Evolutionary conservation across 1,140 invertebrate genomes (phyloP).

Genomic region (Nasonia vitripennis): DNA sequence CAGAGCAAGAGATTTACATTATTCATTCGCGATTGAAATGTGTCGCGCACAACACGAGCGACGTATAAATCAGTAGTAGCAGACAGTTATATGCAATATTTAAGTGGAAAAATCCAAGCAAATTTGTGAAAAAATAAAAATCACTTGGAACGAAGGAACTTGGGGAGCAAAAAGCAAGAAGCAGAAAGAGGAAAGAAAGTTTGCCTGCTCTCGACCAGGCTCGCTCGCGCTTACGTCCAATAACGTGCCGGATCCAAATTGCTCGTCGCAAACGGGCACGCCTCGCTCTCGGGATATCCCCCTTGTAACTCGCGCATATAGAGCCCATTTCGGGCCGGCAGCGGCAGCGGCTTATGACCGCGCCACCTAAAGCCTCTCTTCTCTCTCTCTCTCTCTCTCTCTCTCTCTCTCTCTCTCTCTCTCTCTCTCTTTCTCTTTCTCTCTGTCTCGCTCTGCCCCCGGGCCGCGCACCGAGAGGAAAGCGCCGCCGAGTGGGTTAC

Average conservation of each 20-base stretch:
- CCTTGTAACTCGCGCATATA: conserved; percentile 61
- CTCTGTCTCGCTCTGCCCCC: not conserved
- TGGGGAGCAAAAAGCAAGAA: conserved; percentile 38
- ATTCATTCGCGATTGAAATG: not conserved
- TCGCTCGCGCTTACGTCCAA: conserved; percentile 36
- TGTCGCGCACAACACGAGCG: too few relatives aligned
- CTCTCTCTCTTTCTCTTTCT: not conserved
- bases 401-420: not conserved
- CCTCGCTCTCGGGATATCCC: conserved; percentile 46
- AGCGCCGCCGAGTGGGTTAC: conserved; percentile 59
- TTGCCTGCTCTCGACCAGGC: conserved; percentile 52
- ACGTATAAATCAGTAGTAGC: too few relatives aligned
- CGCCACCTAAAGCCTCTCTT: conserved; percentile 50
- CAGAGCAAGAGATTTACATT: not conserved
- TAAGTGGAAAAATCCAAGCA: too few relatives aligned
- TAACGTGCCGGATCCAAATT: conserved; percentile 54
- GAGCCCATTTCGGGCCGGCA: conserved; percentile 62
- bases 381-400: not conserved
- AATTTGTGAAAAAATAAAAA: not conserved
- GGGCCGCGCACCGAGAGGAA: not conserved
- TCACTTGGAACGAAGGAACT: conserved; percentile 51
- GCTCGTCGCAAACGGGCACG: conserved; percentile 51
- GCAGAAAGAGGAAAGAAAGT: conserved; percentile 32
- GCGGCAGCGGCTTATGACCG: conserved; percentile 47
- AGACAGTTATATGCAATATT: too few relatives aligned